Evolutionary conservation across 1,140 invertebrate species (phyloP).

Genomic region (Drosophila paulistorum): DNA sequence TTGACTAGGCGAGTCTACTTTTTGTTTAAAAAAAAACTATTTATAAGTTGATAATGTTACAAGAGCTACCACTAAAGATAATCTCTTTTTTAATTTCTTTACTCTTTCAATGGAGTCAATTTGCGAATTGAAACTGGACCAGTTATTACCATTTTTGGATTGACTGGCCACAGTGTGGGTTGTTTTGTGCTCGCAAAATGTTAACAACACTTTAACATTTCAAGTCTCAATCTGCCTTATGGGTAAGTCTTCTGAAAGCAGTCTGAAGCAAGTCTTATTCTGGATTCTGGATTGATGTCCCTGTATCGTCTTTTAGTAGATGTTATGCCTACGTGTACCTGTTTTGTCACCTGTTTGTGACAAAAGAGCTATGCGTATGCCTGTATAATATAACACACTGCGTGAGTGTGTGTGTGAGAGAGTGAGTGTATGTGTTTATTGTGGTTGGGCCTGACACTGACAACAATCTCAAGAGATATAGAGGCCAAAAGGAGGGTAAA

Average conservation of each 20-base stretch:
- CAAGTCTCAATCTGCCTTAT: constrained; percentile 1
- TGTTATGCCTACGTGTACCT: constrained; percentile 53
- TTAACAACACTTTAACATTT: not conserved
- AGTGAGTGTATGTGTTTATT: constrained; percentile 9
- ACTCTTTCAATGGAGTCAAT: no score
- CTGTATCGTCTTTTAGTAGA: constrained; percentile 29
- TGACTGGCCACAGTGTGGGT: not conserved
- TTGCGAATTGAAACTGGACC: not conserved
- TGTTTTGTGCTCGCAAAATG: not conserved
- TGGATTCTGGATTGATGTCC: not conserved
- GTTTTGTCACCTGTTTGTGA: constrained; percentile 68
- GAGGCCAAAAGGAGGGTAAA: constrained; percentile 27
- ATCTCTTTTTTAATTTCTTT: no score
- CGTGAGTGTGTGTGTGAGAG: constrained; percentile 16
- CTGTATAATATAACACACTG: constrained; percentile 32
- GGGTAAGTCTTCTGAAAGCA: not conserved
- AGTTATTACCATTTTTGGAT: not conserved
- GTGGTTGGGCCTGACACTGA: constrained; percentile 27
- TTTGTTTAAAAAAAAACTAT: no score
- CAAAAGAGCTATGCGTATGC: constrained; percentile 58
- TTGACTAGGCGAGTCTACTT: no score
- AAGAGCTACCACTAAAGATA: no score
- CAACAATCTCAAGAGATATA: constrained; percentile 7
- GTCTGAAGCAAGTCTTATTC: not conserved
- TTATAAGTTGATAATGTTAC: no score